phyloP scores from a whole-genome alignment of 2,113 vertebrate genomes.

The Odocoileus hemionus region DNA sequence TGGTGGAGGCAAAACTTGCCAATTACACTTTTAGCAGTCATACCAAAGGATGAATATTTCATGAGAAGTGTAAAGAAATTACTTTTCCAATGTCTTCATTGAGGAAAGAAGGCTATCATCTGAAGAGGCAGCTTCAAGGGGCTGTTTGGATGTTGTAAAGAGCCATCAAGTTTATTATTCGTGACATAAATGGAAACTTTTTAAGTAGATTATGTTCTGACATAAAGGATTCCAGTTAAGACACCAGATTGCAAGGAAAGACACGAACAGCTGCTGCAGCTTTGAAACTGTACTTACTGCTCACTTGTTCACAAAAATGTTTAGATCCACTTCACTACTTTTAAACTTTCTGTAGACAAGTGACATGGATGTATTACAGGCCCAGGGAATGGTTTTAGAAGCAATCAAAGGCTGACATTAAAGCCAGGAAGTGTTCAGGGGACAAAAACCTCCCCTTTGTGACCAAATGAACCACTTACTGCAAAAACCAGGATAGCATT shows the following conservation, averaged over 20 bases:
- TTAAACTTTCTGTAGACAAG: slow-evolving; percentile 57
- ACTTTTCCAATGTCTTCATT: background rate
- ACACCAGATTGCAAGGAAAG: slow-evolving; percentile 54
- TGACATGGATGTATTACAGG: slow-evolving; percentile 43
- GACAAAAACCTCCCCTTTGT: background rate
- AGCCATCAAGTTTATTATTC: slow-evolving; percentile 49
- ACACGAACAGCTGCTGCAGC: slow-evolving; percentile 10
- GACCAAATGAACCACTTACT: background rate
- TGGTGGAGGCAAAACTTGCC: background rate
- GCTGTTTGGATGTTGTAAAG: slow-evolving; percentile 35
- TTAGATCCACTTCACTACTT: slow-evolving; percentile 52
- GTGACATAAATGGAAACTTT: slow-evolving; percentile 56
- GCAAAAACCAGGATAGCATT: background rate
- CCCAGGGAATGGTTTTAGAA: slow-evolving; percentile 11
- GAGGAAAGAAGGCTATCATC: background rate
- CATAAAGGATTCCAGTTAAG: slow-evolving; percentile 54
- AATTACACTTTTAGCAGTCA: background rate
- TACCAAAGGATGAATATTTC: background rate
- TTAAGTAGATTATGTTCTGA: slow-evolving; percentile 59
- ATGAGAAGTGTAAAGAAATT: background rate
- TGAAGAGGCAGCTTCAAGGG: slow-evolving; percentile 31
- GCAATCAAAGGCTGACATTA: slow-evolving; percentile 31
- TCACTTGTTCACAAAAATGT: slow-evolving; percentile 53
- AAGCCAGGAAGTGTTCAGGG: background rate
- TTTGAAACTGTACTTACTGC: slow-evolving; percentile 61